Evolutionary conservation across 2,888 invertebrate species (phyloP), one percentile per base, ranked within the genome.

Genomic region (Euplexia lucipara): DNA sequence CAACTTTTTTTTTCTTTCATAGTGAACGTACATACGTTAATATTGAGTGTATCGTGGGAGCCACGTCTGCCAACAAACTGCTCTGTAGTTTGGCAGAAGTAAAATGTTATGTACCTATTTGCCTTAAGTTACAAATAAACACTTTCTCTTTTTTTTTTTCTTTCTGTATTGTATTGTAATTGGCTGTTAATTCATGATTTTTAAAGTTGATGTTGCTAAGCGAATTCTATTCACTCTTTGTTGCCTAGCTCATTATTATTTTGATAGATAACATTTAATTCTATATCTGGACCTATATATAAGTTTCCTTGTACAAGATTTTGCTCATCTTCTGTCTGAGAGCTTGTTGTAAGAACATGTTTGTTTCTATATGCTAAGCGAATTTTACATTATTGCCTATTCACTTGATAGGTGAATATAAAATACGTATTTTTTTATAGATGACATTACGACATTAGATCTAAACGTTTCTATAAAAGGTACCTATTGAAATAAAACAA

Each of bases 361-460:
- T 51, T 12, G 49, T 56, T 42, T 37, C 44, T n/a, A 32, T 61
- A 47, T 70, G 77, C 78, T 56, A 53, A 58, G 78, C 78, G 73
- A 78, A 72, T 67, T 64, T 22, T 22, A 62, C 44, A 48, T n/a
- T 39, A 75, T 62, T 61, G 60, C 64, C 63, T 26, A 63, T 66
- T 52, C 58, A 57, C 35, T 60, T 39, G 10, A 42, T 34, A 53
- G 47, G 49, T 60, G 56, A 64, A 67, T 70, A 52, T 70, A 52
- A 70, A 70, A 39, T 59, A 44, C 26, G 45, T n/a, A n/a, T n/a
- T n/a, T n/a, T n/a, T n/a, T 59, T 70, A 64, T 44, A 53, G 54
- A 22, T 59, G 14, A 51, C 35, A 63, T 64, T 49, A 70, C 59
- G 56, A 64, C 72, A 37, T 53, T 26, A 54, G n/a, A 57, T 70